Conservation (phyloP, 2,113 vertebrate genomes). For the Synodontis membranacea region DNA sequence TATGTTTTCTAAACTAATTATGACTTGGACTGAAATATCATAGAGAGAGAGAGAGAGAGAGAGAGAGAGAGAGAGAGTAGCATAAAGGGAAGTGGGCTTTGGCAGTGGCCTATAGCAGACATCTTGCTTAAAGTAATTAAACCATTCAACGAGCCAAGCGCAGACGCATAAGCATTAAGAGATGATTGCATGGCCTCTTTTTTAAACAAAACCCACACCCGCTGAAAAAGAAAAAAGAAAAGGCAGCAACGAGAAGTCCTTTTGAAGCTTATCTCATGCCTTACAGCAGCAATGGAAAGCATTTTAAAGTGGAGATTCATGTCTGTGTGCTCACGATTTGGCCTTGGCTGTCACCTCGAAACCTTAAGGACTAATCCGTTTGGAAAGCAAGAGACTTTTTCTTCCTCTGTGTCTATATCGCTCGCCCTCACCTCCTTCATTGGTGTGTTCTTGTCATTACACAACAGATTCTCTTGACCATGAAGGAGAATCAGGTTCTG, state of each 20-base stretch:
- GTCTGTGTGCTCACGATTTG: conserved; percentile 39
- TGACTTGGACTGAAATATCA: too few relatives aligned
- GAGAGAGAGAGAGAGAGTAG: too few relatives aligned
- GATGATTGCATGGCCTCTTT: conserved; percentile 64
- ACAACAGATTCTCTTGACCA: not conserved
- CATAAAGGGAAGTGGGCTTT: conserved; percentile 23
- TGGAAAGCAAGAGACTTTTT: conserved; percentile 25
- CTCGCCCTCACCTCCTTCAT: not conserved
- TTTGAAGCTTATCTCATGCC: conserved; percentile 43
- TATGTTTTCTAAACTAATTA: too few relatives aligned
- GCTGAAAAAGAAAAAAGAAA: not conserved
- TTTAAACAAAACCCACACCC: conserved; percentile 54
- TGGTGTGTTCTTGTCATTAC: not conserved
- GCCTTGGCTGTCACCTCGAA: conserved; percentile 48
- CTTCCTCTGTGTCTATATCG: conserved; percentile 12
- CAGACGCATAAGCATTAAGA: conserved; percentile 56
- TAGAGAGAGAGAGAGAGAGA: too few relatives aligned
- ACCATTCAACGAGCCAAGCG: conserved; percentile 68
- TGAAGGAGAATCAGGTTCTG: not conserved
- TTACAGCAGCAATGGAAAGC: conserved; percentile 16
- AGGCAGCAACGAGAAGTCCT: not conserved
- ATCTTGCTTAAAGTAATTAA: conserved; percentile 47
- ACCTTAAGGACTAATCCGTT: conserved; percentile 8
- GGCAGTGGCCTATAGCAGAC: conserved; percentile 48
- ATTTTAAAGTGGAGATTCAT: conserved; percentile 35